Percentiles rank a stretch among this genome's conserved stretches.
Evolutionary conservation across 2,888 invertebrate genomes (phyloP).

Genomic region (Lampropteryx suffumata): DNA sequence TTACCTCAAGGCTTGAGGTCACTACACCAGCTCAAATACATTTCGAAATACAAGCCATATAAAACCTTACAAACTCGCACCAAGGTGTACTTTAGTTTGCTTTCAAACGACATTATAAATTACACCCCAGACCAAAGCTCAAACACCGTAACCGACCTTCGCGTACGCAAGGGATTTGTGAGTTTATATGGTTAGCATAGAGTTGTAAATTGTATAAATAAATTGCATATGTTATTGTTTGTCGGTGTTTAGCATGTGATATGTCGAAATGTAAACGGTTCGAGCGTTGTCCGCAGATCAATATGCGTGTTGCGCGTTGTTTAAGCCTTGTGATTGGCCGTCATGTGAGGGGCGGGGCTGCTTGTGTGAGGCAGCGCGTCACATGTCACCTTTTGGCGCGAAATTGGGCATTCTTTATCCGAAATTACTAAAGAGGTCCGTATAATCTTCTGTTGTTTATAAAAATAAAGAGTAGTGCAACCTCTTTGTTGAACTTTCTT

Average conservation of each 20-base stretch:
- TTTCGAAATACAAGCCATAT: constrained; percentile 14
- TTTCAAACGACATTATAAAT: constrained; percentile 52
- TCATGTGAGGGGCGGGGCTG: constrained; percentile 73
- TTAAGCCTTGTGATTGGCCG: constrained; percentile 76
- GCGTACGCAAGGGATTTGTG: constrained; percentile 17
- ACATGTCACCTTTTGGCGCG: constrained; percentile 72
- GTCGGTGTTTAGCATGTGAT: constrained; percentile 80
- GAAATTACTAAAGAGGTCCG: constrained; percentile 32
- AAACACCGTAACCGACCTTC: constrained; percentile 38
- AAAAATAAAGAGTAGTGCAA: background rate
- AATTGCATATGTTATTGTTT: constrained; percentile 74
- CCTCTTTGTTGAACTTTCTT: too few species aligned
- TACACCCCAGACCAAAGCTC: constrained; percentile 40
- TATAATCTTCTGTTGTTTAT: background rate
- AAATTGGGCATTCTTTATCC: constrained; percentile 62
- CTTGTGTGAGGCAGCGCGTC: constrained; percentile 70
- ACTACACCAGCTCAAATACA: constrained; percentile 32
- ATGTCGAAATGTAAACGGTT: constrained; percentile 81
- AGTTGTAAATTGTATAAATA: constrained; percentile 38
- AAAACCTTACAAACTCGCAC: background rate
- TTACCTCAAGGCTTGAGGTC: constrained; percentile 38
- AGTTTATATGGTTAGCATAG: constrained; percentile 8
- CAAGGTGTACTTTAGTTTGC: constrained; percentile 35
- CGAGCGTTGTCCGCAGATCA: constrained; percentile 80
- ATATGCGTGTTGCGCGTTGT: constrained; percentile 82